Base-by-base conservation (phyloP, 2,888 invertebrate species). In the Drosophila incognita region DNA sequence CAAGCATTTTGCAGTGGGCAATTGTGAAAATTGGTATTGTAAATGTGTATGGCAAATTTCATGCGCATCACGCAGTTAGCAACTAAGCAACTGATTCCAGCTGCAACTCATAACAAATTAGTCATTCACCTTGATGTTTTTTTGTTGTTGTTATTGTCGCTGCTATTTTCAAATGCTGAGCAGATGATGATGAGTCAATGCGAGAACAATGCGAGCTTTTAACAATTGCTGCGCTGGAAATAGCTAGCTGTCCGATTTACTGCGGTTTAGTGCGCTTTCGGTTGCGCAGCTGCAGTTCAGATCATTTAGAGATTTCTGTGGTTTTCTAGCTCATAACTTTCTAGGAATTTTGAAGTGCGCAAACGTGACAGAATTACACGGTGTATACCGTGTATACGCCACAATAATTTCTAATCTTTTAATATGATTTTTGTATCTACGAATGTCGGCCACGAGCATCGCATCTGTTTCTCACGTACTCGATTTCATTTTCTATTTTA, bases 1-100 rank as follows among this genome's bases (percentile, higher is more conserved):
- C 77, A 79, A 48, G 53, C 60, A 81, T 48, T 31, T 58, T 40
- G 65, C 33, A 52, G 18, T 49, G 2, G 15, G 65, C 40, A 52
- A 29, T 59, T 73, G 66, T 63, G 61, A 60, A 79, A 70, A 79
- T 82, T 74, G 72, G 68, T 69, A 58, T 46, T 15, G 36, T 61
- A 31, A 68, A 79, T 74, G 69, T 81, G 24, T 46, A 46, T 74
- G 61, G 70, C 79, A 81, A 77, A 81, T 83, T 83, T 77, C 73
- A 89, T 84, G 84, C 84, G 58, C 57, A 72, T 77, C 87, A 89
- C 87, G 89, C 82, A 82, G 63, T 46, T 69, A 65, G 51, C 69
- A 73, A 42, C 69, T 42, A 21, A 58, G 49, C 13, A 67, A 27
- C 53, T 52, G 51, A 42, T 42, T 48, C 24, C 62, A 72, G 59